These are phyloP conservation scores for Epicampocera succincta DNA, from an alignment of 2,888 invertebrate species.

Conservation along the genomic window DNA sequence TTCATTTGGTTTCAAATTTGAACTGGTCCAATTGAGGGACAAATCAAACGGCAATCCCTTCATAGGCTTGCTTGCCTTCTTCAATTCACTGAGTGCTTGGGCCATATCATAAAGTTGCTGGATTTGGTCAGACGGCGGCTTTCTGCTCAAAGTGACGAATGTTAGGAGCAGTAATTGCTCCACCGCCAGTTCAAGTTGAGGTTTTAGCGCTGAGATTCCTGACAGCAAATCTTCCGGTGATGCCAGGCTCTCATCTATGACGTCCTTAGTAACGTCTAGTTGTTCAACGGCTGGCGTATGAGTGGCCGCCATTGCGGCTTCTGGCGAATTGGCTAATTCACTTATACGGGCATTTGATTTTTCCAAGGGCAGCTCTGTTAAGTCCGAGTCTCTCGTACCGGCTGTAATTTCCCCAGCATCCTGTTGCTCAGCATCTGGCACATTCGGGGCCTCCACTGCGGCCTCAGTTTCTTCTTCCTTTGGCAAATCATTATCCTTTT, in stretches of 20 bases:
- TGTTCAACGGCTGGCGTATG: no score
- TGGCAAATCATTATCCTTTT: not conserved
- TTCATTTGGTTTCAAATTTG: slow-evolving; percentile 47
- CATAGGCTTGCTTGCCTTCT: slow-evolving; percentile 56
- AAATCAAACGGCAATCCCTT: slow-evolving; percentile 53
- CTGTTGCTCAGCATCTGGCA: not conserved
- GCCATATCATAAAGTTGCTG: slow-evolving; percentile 71
- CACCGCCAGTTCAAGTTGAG: slow-evolving; percentile 75
- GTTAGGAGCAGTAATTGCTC: slow-evolving; percentile 75
- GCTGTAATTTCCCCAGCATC: not conserved
- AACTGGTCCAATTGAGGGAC: slow-evolving; percentile 59
- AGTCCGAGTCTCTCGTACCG: not conserved
- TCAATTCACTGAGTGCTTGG: slow-evolving; percentile 71
- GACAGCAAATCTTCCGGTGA: slow-evolving; percentile 59
- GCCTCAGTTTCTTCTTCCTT: not conserved
- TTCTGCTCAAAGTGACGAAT: slow-evolving; percentile 72
- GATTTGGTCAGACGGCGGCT: slow-evolving; percentile 68
- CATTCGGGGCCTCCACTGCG: not conserved
- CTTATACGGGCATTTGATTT: slow-evolving; percentile 22
- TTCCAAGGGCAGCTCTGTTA: not conserved
- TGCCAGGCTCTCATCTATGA: not conserved
- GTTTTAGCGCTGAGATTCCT: slow-evolving; percentile 70
- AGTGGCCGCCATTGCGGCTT: no score
- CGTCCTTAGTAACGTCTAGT: no score
- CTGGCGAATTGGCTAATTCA: no score